Conservation (phyloP, 2,113 vertebrate genomes). For the Aphelocoma coerulescens region DNA sequence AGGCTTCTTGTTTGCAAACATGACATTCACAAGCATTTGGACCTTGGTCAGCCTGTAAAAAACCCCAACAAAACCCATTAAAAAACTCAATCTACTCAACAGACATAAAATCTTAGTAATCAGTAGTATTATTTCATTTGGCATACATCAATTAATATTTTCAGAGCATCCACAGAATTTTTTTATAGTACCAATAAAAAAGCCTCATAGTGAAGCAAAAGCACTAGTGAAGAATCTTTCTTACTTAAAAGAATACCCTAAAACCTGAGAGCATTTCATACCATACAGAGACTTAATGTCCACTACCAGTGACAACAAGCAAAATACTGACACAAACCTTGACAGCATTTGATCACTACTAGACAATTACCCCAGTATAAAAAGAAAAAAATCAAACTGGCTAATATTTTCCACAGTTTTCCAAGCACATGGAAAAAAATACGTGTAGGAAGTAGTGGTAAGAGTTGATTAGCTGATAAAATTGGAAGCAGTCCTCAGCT, state of each 20-base stretch:
- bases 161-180: background rate
- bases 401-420: background rate
- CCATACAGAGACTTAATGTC: background rate
- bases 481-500: background rate
- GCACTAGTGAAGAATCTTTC: background rate
- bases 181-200: background rate
- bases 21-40: slow-evolving; percentile 93
- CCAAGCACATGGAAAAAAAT: background rate
- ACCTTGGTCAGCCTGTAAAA: slow-evolving; percentile 80
- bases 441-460: background rate
- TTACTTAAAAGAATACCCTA: background rate
- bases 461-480: background rate
- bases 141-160: background rate
- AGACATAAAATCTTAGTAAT: background rate
- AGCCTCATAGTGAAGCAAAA: background rate
- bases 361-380: background rate
- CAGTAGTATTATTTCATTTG: background rate
- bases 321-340: background rate
- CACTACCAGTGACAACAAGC: background rate
- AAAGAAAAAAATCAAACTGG: background rate
- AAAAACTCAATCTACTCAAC: background rate
- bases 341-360: background rate
- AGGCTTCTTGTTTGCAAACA: slow-evolving; percentile 90
- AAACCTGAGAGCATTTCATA: background rate
- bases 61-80: background rate